Conservation (phyloP, 2,888 invertebrate species). For the Lordiphosa andalusiaca region DNA sequence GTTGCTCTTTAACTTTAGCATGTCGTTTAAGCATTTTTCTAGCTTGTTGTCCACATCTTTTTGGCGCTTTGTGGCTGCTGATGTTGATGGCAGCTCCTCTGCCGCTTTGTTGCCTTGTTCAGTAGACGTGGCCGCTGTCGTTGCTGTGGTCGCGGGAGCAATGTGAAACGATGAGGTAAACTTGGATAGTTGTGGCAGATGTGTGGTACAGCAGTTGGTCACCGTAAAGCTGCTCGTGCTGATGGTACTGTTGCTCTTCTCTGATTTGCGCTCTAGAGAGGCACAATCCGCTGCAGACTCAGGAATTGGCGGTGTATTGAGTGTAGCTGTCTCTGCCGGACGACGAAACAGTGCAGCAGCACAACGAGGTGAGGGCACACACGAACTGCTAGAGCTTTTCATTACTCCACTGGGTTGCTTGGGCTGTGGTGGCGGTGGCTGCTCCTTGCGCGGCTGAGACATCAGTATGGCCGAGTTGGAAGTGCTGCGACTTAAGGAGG, state of each 20-base stretch:
- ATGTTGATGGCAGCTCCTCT: constrained; percentile 27
- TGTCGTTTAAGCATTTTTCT: constrained; percentile 79
- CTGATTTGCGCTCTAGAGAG: constrained; percentile 78
- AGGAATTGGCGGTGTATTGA: constrained; percentile 16
- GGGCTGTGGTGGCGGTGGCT: not conserved
- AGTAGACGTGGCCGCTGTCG: constrained; percentile 24
- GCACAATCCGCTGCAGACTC: constrained; percentile 56
- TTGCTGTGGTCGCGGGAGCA: constrained; percentile 48
- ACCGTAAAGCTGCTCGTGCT: constrained; percentile 77
- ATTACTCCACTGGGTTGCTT: constrained; percentile 56
- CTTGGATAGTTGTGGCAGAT: constrained; percentile 78
- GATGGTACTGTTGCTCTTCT: constrained; percentile 78
- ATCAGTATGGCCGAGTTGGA: constrained; percentile 79
- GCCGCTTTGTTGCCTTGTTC: constrained; percentile 29
- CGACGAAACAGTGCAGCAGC: constrained; percentile 58
- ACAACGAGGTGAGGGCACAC: constrained; percentile 72
- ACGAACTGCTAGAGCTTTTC: constrained; percentile 80
- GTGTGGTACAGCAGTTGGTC: constrained; percentile 79
- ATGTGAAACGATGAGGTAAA: constrained; percentile 79
- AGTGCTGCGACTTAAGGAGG: constrained; percentile 78
- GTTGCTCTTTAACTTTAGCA: constrained; percentile 74
- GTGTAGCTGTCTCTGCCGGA: constrained; percentile 41
- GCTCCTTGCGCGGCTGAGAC: constrained; percentile 21
- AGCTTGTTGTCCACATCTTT: constrained; percentile 80
- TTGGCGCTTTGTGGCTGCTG: constrained; percentile 75